Evolutionary conservation across 1,140 invertebrate species (phyloP).

Genomic region (Micrasema longulum): DNA sequence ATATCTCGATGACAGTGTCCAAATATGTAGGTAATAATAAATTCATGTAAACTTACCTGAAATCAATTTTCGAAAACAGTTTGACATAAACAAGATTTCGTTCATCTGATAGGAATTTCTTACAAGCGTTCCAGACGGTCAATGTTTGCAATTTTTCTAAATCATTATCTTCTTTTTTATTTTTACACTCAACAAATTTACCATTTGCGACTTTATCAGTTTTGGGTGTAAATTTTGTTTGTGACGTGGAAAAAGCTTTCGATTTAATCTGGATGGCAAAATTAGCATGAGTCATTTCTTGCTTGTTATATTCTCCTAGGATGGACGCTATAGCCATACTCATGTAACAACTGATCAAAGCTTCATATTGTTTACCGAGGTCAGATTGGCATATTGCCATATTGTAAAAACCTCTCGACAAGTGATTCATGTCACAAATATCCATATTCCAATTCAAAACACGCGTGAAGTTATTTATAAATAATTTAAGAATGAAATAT

Average conservation of each 20-base stretch:
- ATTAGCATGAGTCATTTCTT: conserved; percentile 19
- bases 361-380: conserved; percentile 26
- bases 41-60: conserved; percentile 32
- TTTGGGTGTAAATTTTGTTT: conserved; percentile 5
- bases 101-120: conserved; percentile 26
- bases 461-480: conserved; percentile 13
- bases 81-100: conserved; percentile 21
- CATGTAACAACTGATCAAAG: conserved; percentile 44
- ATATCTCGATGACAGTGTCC: neutral
- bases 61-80: conserved; percentile 44
- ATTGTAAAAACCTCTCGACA: conserved; percentile 47
- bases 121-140: conserved; percentile 38
- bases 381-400: conserved; percentile 48
- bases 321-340: conserved; percentile 39
- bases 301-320: neutral
- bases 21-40: neutral
- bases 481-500: conserved; percentile 27
- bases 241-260: conserved; percentile 30
- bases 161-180: neutral
- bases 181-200: neutral
- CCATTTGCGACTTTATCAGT: conserved; percentile 16
- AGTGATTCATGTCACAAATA: conserved; percentile 25
- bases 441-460: conserved; percentile 30
- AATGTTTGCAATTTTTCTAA: conserved; percentile 29
- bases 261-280: conserved; percentile 45